Evolutionary conservation across 2,113 vertebrate species (phyloP).

Genomic region (Zosterops lateralis): DNA sequence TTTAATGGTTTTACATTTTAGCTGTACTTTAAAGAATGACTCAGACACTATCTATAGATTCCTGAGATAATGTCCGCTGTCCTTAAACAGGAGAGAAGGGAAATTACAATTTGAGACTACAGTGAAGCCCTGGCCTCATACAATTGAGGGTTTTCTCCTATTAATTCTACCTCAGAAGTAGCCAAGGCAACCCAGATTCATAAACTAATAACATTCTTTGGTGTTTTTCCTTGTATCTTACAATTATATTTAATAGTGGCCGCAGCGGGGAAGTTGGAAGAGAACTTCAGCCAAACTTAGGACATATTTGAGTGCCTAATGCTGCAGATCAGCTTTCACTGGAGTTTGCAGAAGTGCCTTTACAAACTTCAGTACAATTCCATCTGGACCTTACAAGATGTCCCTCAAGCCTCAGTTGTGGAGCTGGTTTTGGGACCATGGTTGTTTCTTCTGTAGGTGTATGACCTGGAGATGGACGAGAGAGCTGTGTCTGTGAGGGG

Average conservation of each 20-base stretch:
- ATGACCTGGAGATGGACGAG: background rate
- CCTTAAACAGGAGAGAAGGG: background rate
- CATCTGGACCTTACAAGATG: background rate
- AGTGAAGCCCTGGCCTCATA: background rate
- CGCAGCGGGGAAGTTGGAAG: background rate
- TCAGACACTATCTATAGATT: background rate
- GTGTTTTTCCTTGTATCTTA: conserved; percentile 5
- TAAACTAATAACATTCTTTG: conserved; percentile 3
- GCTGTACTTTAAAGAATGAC: background rate
- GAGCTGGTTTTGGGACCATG: background rate
- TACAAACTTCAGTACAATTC: background rate
- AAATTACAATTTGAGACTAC: background rate
- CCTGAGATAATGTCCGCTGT: background rate
- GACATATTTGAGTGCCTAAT: background rate
- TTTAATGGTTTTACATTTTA: background rate
- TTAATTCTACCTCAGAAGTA: background rate
- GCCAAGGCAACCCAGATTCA: background rate
- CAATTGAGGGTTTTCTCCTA: background rate
- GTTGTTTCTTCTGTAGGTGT: background rate
- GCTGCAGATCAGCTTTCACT: background rate
- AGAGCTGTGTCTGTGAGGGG: background rate
- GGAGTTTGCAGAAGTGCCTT: background rate
- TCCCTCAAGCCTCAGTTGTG: background rate
- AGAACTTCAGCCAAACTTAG: background rate
- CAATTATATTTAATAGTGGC: conserved; percentile 21